Percentiles rank a stretch among this genome's conserved stretches.
These are phyloP conservation scores for Autographa pulchrina DNA, from an alignment of 2,888 invertebrate species.

Conservation along the genomic window DNA sequence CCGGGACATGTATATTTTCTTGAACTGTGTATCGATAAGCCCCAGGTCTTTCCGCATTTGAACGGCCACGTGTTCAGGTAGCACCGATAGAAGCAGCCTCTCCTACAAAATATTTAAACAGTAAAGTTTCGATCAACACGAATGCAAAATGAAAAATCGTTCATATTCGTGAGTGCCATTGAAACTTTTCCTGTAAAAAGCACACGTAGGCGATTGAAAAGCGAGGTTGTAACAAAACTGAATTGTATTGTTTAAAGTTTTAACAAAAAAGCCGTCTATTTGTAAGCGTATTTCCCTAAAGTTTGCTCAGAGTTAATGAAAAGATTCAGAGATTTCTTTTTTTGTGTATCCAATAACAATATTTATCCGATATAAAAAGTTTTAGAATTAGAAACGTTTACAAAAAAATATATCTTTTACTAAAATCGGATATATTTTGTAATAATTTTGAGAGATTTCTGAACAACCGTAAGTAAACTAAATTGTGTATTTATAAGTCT, in stretches of 20 bases:
- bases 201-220: background rate
- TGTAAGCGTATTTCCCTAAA: background rate
- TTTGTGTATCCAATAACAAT: too few species aligned
- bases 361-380: too few species aligned
- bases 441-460: too few species aligned
- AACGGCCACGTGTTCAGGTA: constrained; percentile 98
- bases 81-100: constrained; percentile 96
- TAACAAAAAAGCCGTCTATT: background rate
- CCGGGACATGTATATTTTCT: constrained; percentile 99
- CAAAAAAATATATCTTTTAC: too few species aligned
- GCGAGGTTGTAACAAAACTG: background rate
- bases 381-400: too few species aligned
- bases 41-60: constrained; percentile 98
- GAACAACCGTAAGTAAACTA: too few species aligned
- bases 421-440: too few species aligned
- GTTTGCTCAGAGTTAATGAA: too few species aligned
- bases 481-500: too few species aligned
- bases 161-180: constrained; percentile 1
- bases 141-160: background rate
- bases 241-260: background rate
- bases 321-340: too few species aligned
- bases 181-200: background rate
- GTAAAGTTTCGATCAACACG: background rate
- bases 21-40: constrained; percentile 97
- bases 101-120: constrained; percentile 91